Evolutionary conservation across 2,113 vertebrate species (phyloP).

Genomic region (Talpa occidentalis): DNA sequence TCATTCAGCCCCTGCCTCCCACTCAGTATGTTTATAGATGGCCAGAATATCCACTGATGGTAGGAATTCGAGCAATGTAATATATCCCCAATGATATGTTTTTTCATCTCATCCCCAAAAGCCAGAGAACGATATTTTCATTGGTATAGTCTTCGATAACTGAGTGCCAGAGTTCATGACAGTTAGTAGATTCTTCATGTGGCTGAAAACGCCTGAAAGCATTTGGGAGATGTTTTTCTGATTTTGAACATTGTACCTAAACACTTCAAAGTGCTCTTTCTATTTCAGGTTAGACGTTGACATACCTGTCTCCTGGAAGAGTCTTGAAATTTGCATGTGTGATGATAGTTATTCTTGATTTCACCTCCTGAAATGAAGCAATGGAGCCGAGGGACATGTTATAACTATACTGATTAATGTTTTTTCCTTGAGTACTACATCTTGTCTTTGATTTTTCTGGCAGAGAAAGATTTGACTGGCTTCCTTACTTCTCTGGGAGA

Average conservation of each 20-base stretch:
- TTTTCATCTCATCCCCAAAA: neutral
- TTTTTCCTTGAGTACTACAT: slow-evolving; percentile 26
- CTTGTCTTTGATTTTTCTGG: slow-evolving; percentile 47
- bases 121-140: neutral
- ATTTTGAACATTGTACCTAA: neutral
- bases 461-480: neutral
- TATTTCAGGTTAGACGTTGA: neutral
- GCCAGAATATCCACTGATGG: neutral
- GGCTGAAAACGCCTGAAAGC: neutral
- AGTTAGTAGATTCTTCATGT: neutral
- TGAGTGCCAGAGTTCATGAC: neutral
- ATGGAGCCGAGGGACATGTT: neutral
- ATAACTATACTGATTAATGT: slow-evolving; percentile 24
- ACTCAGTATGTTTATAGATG: neutral
- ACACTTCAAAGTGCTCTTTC: slow-evolving; percentile 32
- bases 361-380: slow-evolving; percentile 41
- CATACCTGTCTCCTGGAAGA: neutral
- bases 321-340: slow-evolving; percentile 33
- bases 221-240: neutral
- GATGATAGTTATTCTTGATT: slow-evolving; percentile 29
- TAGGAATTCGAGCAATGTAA: neutral
- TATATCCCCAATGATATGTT: neutral
- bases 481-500: neutral
- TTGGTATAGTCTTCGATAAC: neutral
- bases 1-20: neutral